phyloP scores from a whole-genome alignment of 2,888 invertebrate genomes.

The Hecatera dysodea region DNA sequence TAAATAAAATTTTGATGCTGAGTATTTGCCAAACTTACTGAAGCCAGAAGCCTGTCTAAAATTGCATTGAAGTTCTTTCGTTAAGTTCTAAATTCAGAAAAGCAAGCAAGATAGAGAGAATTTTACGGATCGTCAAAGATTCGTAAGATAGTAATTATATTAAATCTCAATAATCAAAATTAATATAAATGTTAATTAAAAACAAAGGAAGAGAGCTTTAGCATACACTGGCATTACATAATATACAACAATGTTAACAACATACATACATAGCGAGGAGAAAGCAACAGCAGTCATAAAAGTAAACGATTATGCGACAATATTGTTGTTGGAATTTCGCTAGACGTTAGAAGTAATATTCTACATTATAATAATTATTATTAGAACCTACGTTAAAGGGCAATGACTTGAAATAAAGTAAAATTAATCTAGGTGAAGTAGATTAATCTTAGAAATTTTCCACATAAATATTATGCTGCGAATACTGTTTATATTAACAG shows the following conservation, averaged over 20 bases:
- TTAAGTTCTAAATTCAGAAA: too few species aligned
- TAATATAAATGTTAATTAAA: not conserved
- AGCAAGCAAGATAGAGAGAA: not conserved
- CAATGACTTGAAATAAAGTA: conserved; percentile 5
- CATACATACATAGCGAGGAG: conserved; percentile 28
- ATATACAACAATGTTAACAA: conserved; percentile 19
- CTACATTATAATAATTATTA: conserved; percentile 49
- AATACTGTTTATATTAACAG: not conserved
- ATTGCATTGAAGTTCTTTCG: too few species aligned
- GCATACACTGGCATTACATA: not conserved
- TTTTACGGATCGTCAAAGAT: not conserved
- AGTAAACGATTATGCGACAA: conserved; percentile 56
- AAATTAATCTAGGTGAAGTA: conserved; percentile 19
- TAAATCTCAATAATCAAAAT: not conserved
- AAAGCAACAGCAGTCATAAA: conserved; percentile 46
- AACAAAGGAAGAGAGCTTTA: not conserved
- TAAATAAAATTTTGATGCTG: not conserved
- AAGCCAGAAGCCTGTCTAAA: too few species aligned
- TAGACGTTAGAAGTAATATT: conserved; percentile 48
- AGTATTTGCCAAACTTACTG: not conserved
- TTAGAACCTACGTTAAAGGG: conserved; percentile 28
- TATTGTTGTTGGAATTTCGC: conserved; percentile 51
- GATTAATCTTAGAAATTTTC: not conserved
- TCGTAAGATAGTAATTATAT: not conserved
- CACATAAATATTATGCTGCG: not conserved